phyloP scores from a whole-genome alignment of 2,797 vertebrate species.

The Hylomyscus alleni region DNA sequence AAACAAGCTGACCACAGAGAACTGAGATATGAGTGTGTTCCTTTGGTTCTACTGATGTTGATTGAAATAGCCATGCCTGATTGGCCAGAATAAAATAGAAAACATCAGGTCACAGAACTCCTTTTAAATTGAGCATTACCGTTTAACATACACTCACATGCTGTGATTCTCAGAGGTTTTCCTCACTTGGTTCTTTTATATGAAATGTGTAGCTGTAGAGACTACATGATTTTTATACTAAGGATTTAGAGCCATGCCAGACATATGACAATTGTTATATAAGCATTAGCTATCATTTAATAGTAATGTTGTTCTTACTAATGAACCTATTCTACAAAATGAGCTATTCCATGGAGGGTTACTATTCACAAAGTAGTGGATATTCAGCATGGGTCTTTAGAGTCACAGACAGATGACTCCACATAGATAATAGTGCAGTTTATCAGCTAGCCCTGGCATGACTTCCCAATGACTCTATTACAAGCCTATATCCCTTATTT shows the following conservation, averaged over 20 bases:
- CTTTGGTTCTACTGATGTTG: constrained; percentile 15
- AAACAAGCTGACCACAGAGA: constrained; percentile 46
- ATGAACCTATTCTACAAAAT: constrained; percentile 6
- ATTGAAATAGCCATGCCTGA: constrained; percentile 49
- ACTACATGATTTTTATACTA: neutral
- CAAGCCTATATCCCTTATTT: neutral
- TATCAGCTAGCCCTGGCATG: neutral
- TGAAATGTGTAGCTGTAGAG: constrained; percentile 27
- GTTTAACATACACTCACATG: constrained; percentile 28
- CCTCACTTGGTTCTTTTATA: constrained; percentile 20
- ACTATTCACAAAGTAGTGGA: constrained; percentile 25
- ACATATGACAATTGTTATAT: neutral
- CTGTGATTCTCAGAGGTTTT: constrained; percentile 9
- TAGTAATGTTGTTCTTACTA: neutral
- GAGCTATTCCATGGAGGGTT: constrained; percentile 10
- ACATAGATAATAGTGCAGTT: neutral
- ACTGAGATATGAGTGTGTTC: neutral
- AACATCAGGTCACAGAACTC: constrained; percentile 17
- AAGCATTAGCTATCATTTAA: neutral
- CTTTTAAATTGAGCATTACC: neutral
- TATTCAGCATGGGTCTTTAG: neutral
- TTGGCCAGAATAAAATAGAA: constrained; percentile 57
- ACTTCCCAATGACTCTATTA: neutral
- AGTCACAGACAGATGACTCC: neutral
- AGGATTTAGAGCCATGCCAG: neutral